Base-by-base conservation (phyloP, 2,888 invertebrate species). In the Coremacera marginata region DNA sequence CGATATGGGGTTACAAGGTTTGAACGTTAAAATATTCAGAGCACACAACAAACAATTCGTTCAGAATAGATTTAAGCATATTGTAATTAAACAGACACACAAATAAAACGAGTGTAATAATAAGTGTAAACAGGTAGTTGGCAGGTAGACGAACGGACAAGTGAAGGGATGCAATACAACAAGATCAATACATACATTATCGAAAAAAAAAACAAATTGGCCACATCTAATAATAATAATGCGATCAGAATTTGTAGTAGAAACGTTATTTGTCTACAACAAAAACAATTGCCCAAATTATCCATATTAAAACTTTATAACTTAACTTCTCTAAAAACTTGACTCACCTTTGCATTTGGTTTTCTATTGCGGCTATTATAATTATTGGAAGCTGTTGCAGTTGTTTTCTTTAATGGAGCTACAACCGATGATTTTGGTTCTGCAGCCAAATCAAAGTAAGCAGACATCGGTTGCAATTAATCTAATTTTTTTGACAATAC, bases 271-370 rank as follows among this genome's bases (percentile, higher is more conserved):
- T 27, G 27, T 62, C 52, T 4, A 16, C 4, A 19, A 5, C 11
- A 27, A 27, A 31, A 4, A 31, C 27, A 31, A 4, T 62, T 62
- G 5, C 3, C 37, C 37, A 37, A 37, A n/a, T n/a, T n/a, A n/a
- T n/a, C n/a, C n/a, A n/a, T n/a, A n/a, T n/a, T n/a, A n/a, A n/a
- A n/a, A n/a, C n/a, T n/a, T n/a, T n/a, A n/a, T n/a, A n/a, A n/a
- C n/a, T n/a, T n/a, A n/a, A n/a, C n/a, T n/a, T n/a, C n/a, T n/a
- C n/a, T n/a, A n/a, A n/a, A n/a, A 55, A n/a, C 7, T 44, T 27
- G 19, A 70, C 76, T 70, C 75, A 80, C 81, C 78, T 81, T 81
- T 76, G 63, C 75, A 78, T 78, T 76, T 31, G 65, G 44, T 65
- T 65, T 70, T 22, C 55, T 62, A 49, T 31, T 67, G 60, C 27